A percentile compares a stretch with the other conserved stretches of the same genome.
Conservation (phyloP, 2,888 invertebrate species). For the Blastobasis lacticolella region DNA sequence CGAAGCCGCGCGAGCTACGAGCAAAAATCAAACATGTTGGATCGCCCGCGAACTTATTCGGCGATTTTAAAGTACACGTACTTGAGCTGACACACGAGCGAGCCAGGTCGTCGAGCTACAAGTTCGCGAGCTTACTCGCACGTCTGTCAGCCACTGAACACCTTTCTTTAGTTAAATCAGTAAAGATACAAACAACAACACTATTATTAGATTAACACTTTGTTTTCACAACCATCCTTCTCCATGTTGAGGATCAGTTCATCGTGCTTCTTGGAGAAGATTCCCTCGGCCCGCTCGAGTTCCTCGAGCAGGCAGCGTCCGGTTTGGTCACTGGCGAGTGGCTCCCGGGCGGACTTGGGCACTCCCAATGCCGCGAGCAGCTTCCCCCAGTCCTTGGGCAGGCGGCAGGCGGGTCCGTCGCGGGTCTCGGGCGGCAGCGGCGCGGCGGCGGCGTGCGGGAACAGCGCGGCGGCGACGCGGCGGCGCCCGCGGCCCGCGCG, state of each 20-base stretch:
- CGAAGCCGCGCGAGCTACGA: no score
- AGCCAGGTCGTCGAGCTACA: no score
- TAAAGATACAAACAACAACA: not conserved
- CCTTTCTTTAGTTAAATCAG: no score
- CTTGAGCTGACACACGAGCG: no score
- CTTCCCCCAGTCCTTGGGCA: constrained; percentile 59
- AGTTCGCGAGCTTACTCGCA: no score
- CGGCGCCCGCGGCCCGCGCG: constrained; percentile 28
- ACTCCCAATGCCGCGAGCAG: constrained; percentile 12
- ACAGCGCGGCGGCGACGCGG: constrained; percentile 39
- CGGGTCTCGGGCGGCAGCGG: constrained; percentile 46
- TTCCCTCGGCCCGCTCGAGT: constrained; percentile 50
- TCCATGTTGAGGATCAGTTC: constrained; percentile 34
- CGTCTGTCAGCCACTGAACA: no score
- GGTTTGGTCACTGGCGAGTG: constrained; percentile 24
- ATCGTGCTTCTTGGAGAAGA: constrained; percentile 39
- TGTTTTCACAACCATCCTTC: not conserved
- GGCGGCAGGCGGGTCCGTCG: constrained; percentile 38
- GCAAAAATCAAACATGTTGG: no score
- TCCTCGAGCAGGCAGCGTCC: constrained; percentile 57
- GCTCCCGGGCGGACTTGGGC: no score
- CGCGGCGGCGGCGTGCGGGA: constrained; percentile 56
- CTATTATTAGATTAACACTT: constrained; percentile 1
- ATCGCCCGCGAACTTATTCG: no score
- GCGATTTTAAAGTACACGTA: no score